phyloP scores from a whole-genome alignment of 2,888 invertebrate species.

The Cataglyphis rosenhaueri region DNA sequence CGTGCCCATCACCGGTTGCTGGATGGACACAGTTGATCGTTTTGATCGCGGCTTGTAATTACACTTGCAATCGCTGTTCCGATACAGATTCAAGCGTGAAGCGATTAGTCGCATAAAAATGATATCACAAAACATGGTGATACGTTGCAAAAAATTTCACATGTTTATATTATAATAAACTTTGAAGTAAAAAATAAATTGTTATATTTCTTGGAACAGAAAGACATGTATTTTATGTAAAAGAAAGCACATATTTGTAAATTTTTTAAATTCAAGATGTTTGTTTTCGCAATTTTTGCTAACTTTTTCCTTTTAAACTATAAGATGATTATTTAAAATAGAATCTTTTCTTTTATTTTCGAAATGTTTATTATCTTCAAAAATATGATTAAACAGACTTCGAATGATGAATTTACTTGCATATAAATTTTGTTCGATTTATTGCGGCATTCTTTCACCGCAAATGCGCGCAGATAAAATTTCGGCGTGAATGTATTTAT shows the following conservation, averaged over 20 bases:
- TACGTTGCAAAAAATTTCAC: background rate
- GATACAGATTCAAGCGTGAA: constrained; percentile 9
- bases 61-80: constrained; percentile 10
- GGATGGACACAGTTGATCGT: background rate
- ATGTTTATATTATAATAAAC: background rate
- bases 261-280: background rate
- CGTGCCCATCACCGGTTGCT: constrained; percentile 51
- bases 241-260: background rate
- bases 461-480: constrained; percentile 25
- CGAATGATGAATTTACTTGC: background rate
- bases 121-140: background rate
- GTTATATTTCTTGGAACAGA: background rate
- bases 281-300: background rate
- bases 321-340: background rate
- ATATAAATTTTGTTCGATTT: constrained; percentile 23
- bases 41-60: constrained; percentile 8
- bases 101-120: background rate
- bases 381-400: background rate
- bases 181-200: background rate
- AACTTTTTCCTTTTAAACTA: background rate
- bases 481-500: constrained; percentile 39
- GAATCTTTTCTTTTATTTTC: background rate
- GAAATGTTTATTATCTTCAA: background rate
- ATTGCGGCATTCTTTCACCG: constrained; percentile 11
- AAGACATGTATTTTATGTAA: background rate